Evolutionary conservation across 1,140 invertebrate species (phyloP).

Genomic region (Plectrocnemia conspersa): DNA sequence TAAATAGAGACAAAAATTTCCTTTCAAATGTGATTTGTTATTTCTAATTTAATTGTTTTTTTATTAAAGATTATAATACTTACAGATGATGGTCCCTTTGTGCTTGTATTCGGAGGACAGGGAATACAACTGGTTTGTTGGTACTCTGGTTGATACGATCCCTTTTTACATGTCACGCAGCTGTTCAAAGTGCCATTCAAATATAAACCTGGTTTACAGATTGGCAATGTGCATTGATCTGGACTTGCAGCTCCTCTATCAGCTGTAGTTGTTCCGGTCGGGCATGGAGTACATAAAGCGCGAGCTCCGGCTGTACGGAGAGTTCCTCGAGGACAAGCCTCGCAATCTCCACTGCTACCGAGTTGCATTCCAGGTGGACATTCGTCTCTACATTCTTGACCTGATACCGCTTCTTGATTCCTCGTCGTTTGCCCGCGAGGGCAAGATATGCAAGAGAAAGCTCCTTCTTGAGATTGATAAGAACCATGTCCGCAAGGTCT

Average conservation of each 20-base stretch:
- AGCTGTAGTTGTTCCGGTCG: constrained; percentile 82
- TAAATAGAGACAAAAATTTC: constrained; percentile 19
- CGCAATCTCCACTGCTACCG: constrained; percentile 82
- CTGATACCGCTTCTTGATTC: constrained; percentile 83
- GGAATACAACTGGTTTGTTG: constrained; percentile 84
- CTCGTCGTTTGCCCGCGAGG: constrained; percentile 90
- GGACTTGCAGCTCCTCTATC: constrained; percentile 74
- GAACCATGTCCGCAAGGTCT: constrained; percentile 90
- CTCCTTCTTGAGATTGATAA: constrained; percentile 86
- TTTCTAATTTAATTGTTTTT: too few relatives aligned
- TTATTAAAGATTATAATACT: constrained; percentile 43
- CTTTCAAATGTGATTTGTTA: too few relatives aligned
- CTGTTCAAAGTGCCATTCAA: constrained; percentile 79
- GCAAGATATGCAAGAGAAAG: constrained; percentile 85
- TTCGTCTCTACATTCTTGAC: constrained; percentile 83
- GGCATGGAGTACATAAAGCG: constrained; percentile 84
- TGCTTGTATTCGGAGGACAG: constrained; percentile 91
- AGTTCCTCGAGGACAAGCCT: constrained; percentile 85
- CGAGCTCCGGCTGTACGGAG: constrained; percentile 85
- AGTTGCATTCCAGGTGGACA: constrained; percentile 88
- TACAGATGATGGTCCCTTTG: constrained; percentile 72
- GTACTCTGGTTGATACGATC: constrained; percentile 86
- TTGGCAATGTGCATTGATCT: constrained; percentile 87
- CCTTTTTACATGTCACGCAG: constrained; percentile 85
- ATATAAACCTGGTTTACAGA: constrained; percentile 77